Evolutionary conservation across 2,113 vertebrate genomes (phyloP), one percentile per base, ranked within the genome.

Genomic region (Vulpes lagopus): DNA sequence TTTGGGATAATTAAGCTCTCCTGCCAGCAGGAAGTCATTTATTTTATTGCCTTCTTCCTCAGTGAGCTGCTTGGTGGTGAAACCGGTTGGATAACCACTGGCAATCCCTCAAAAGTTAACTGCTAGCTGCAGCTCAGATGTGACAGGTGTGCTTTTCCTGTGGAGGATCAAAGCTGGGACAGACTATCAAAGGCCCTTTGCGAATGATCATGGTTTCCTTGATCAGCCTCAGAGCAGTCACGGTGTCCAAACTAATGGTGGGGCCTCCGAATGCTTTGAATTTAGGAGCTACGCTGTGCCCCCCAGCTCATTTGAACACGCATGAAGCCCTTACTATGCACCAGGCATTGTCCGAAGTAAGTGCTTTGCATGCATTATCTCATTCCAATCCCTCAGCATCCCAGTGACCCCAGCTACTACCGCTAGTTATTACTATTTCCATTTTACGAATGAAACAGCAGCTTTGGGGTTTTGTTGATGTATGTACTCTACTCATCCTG

Each of bases 21-120:
- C 71, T 93, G 90, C 92, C 51, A 97, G 30, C 96, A 97, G 96
- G 97, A 97, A 97, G 97, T 96, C 62, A 93, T 96, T 96, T 96
- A 67, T 96, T 97, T 97, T 94, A 97, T 97, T 94, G 73, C 59
- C 43, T 64, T 92, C 95, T 94, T 98, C 94, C 81, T 96, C 79
- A 9, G 57, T 51, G 38, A 97, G 76, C 30, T 93, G 76, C 93
- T 93, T 86, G 92, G 82, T 20, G 32, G 96, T 90, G 74, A 95
- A 96, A 97, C 95, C 49, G 20, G 96, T 96, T 86, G 76, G 91
- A 74, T 95, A 85, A 93, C 78, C 62, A 35, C 15, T 95, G 87
- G 92, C 81, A 93, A 9, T 65, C 49, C 81, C 87, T 96, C 88
- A 91, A 80, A 97, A 86, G 82, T 60, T 88, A 84, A 87, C 89